Conservation (phyloP, 2,888 invertebrate genomes). For the Caenorhabditis sulstoni region DNA sequence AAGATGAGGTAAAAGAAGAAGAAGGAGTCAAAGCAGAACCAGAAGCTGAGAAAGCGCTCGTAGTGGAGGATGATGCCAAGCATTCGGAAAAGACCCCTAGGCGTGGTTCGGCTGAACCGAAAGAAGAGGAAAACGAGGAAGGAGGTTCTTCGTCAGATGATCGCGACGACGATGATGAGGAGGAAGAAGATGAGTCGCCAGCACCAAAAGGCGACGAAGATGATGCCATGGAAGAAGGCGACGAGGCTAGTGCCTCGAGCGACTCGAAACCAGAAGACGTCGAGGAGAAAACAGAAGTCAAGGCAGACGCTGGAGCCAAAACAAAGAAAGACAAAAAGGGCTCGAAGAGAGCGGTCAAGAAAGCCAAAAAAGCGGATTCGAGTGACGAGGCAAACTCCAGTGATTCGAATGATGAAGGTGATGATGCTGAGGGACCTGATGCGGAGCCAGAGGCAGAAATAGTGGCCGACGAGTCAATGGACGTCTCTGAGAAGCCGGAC, state of each 20-base stretch:
- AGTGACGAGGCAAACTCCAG: slow-evolving; percentile 1
- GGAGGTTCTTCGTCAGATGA: background rate
- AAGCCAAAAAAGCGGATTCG: background rate
- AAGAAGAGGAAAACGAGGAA: background rate
- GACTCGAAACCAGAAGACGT: background rate
- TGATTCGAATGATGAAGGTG: slow-evolving; percentile 1
- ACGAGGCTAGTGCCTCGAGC: background rate
- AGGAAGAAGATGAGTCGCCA: background rate
- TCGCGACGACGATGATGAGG: background rate
- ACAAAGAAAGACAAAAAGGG: background rate
- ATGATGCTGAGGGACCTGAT: background rate
- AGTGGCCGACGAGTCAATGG: slow-evolving; percentile 1
- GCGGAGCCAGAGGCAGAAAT: background rate
- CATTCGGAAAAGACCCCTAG: too few relatives aligned
- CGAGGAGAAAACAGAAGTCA: background rate
- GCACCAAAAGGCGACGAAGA: background rate
- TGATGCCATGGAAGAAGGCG: background rate
- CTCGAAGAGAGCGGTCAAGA: background rate
- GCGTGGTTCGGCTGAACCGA: too few relatives aligned
- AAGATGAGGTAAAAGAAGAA: background rate
- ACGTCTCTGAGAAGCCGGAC: background rate
- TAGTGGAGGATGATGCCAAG: background rate
- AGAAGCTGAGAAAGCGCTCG: slow-evolving; percentile 5
- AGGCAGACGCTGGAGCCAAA: background rate
- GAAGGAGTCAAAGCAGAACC: background rate